Conservation (phyloP, 2,888 invertebrate genomes). For the Tanytarsus gracilentus region DNA sequence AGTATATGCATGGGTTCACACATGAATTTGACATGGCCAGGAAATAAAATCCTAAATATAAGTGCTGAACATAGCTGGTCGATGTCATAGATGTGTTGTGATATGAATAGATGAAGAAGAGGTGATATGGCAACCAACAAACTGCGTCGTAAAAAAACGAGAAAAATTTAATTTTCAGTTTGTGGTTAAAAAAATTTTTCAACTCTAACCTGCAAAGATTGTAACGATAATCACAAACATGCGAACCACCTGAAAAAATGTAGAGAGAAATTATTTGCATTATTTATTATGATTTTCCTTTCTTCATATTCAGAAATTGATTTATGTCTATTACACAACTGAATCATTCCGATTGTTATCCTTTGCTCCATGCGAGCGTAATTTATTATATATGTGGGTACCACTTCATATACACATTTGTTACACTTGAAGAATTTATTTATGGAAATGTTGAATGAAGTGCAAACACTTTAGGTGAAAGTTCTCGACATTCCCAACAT, state of each 20-base stretch:
- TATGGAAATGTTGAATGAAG: too few relatives aligned
- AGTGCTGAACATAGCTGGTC: slow-evolving; percentile 67
- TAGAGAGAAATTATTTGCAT: background rate
- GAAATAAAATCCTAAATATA: slow-evolving; percentile 81
- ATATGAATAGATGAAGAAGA: slow-evolving; percentile 70
- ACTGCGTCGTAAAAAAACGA: too few relatives aligned
- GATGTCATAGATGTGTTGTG: slow-evolving; percentile 56
- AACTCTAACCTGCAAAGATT: slow-evolving; percentile 54
- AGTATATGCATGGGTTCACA: slow-evolving; percentile 87
- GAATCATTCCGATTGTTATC: too few relatives aligned
- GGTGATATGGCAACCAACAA: slow-evolving; percentile 84
- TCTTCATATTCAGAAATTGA: background rate
- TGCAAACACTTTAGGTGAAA: too few relatives aligned
- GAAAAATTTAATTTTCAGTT: background rate
- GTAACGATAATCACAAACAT: slow-evolving; percentile 81
- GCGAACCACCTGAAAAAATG: slow-evolving; percentile 62
- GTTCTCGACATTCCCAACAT: too few relatives aligned
- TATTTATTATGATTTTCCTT: background rate
- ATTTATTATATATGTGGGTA: too few relatives aligned
- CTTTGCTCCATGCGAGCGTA: too few relatives aligned
- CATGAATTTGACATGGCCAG: slow-evolving; percentile 88
- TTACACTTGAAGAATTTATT: too few relatives aligned
- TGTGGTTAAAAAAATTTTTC: background rate
- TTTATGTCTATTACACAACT: too few relatives aligned
- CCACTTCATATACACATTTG: too few relatives aligned